Conservation (phyloP, 2,888 invertebrate species). For the Hybos culiciformis region DNA sequence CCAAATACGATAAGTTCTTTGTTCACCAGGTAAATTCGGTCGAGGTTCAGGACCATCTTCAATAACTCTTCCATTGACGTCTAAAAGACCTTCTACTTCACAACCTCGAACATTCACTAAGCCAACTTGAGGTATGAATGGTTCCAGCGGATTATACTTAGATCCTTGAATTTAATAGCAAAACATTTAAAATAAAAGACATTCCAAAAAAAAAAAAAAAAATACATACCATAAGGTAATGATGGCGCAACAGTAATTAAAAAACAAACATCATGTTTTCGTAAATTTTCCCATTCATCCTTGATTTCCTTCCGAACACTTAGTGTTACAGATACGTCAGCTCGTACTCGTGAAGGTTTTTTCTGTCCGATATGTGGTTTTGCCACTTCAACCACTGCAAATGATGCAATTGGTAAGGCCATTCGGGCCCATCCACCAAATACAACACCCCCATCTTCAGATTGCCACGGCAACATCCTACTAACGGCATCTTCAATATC, state of each 20-base stretch:
- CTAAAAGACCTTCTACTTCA: constrained; percentile 96
- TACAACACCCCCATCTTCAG: constrained; percentile 72
- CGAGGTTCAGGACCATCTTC: constrained; percentile 91
- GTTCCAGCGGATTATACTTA: constrained; percentile 64
- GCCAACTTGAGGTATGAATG: constrained; percentile 87
- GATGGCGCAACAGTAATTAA: constrained; percentile 80
- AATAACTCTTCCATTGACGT: constrained; percentile 86
- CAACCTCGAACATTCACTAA: constrained; percentile 88
- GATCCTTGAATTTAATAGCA: constrained; percentile 40
- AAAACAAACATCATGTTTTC: constrained; percentile 98
- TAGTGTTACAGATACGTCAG: constrained; percentile 86
- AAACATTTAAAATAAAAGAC: background rate
- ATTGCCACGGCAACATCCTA: constrained; percentile 85
- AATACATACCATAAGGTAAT: constrained; percentile 56
- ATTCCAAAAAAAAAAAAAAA: background rate
- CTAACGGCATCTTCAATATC: constrained; percentile 96
- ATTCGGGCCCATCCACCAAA: constrained; percentile 99
- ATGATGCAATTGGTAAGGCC: constrained; percentile 87
- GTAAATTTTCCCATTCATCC: constrained; percentile 88
- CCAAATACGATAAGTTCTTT: constrained; percentile 83
- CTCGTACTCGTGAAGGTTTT: constrained; percentile 87
- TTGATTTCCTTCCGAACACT: constrained; percentile 85
- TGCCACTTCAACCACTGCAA: constrained; percentile 89
- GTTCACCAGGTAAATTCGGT: constrained; percentile 75
- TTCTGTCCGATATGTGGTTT: constrained; percentile 88